phyloP scores from a whole-genome alignment of 2,888 invertebrate genomes.

The Cryptocheilus praepositus region DNA sequence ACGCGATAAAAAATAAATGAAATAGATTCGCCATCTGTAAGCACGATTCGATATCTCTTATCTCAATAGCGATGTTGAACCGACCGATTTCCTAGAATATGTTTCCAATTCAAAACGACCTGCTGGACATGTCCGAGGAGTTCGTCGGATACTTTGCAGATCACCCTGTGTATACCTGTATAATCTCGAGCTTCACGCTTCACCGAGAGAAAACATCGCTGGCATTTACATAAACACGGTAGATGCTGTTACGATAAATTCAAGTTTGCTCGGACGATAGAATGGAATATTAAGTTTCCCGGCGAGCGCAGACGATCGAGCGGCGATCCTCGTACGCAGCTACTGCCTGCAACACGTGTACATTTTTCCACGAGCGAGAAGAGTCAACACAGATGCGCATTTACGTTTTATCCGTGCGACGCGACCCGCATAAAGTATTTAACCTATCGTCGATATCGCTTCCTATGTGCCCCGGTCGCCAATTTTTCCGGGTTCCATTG shows the following conservation, averaged over 20 bases:
- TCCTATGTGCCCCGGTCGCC: not conserved
- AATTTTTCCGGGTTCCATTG: too few relatives aligned
- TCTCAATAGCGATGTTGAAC: too few relatives aligned
- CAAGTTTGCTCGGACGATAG: constrained; percentile 33
- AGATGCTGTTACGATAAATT: constrained; percentile 56
- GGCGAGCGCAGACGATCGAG: constrained; percentile 29
- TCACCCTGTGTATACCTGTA: too few relatives aligned
- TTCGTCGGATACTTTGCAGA: too few relatives aligned
- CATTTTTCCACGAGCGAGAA: not conserved
- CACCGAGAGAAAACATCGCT: constrained; percentile 38
- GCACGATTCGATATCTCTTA: too few relatives aligned
- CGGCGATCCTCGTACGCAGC: constrained; percentile 28
- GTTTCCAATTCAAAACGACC: too few relatives aligned
- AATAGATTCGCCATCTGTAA: too few relatives aligned
- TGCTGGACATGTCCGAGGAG: too few relatives aligned
- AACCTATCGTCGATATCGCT: constrained; percentile 27
- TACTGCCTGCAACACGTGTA: constrained; percentile 26
- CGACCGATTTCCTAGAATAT: too few relatives aligned
- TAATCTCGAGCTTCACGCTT: constrained; percentile 25
- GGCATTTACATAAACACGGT: constrained; percentile 55
- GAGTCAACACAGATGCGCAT: constrained; percentile 6
- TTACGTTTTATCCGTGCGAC: constrained; percentile 18
- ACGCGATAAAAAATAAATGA: too few relatives aligned
- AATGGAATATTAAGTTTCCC: constrained; percentile 50
- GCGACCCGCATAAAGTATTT: constrained; percentile 29